phyloP scores from a whole-genome alignment of 2,113 vertebrate genomes.

The Pseudopipra pipra region DNA sequence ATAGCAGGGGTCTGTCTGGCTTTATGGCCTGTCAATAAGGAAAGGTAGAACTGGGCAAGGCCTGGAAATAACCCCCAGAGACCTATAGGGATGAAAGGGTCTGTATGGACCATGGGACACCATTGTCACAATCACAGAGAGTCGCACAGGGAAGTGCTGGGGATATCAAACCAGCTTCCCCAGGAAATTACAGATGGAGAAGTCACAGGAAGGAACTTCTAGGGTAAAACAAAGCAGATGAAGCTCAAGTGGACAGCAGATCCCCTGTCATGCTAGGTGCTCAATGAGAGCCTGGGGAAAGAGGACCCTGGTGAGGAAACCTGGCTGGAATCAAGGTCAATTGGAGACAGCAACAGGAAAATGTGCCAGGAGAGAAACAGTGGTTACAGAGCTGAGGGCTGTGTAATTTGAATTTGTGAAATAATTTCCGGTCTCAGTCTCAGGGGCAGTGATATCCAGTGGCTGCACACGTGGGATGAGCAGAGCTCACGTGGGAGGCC shows the following conservation, averaged over 20 bases:
- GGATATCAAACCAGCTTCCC: neutral
- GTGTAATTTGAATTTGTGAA: neutral
- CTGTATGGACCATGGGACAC: neutral
- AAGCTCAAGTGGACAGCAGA: neutral
- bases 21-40: rapidly evolving
- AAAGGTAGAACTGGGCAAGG: neutral
- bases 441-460: neutral
- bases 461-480: neutral
- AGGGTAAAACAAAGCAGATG: neutral
- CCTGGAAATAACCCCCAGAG: neutral
- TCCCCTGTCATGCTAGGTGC: neutral
- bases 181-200: neutral
- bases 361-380: neutral
- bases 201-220: neutral
- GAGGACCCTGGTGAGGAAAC: neutral
- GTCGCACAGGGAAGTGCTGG: neutral
- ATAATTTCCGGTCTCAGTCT: neutral
- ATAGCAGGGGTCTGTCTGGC: neutral
- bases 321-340: neutral
- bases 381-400: neutral
- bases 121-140: neutral
- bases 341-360: neutral
- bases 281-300: neutral
- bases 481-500: rapidly evolving
- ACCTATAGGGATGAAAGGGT: neutral